These are phyloP conservation scores for Phainopepla nitens DNA, from an alignment of 2,113 vertebrate genomes.

Conservation along the genomic window DNA sequence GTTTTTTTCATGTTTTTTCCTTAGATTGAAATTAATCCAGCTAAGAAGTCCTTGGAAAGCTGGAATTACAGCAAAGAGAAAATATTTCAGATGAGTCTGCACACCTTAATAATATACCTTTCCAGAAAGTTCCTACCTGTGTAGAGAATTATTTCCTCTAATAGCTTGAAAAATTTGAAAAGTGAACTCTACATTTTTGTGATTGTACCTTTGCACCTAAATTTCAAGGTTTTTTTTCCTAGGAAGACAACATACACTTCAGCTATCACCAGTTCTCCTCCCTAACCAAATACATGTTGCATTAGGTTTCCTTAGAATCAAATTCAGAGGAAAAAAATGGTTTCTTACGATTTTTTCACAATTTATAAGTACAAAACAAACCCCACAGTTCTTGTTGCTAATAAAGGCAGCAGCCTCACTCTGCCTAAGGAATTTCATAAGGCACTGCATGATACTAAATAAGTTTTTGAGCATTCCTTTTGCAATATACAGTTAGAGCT, in stretches of 20 bases:
- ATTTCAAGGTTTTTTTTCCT: not conserved
- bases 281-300: not conserved
- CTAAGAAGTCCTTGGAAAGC: not conserved
- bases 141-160: not conserved
- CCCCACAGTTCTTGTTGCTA: not conserved
- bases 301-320: not conserved
- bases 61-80: not conserved
- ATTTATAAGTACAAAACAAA: not conserved
- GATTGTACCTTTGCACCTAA: not conserved
- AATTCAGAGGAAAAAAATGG: not conserved
- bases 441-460: not conserved
- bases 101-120: not conserved
- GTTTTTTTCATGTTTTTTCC: not conserved
- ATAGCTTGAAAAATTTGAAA: not conserved
- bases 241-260: not conserved
- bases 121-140: not conserved
- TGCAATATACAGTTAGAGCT: not conserved
- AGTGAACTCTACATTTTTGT: not conserved
- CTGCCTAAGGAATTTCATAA: not conserved
- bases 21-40: not conserved
- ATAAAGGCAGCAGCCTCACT: not conserved
- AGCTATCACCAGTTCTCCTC: not conserved
- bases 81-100: not conserved
- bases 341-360: not conserved
- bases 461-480: not conserved